These are phyloP conservation scores for Alexandromys fortis DNA, from an alignment of 2,113 vertebrate species.

Conservation along the genomic window DNA sequence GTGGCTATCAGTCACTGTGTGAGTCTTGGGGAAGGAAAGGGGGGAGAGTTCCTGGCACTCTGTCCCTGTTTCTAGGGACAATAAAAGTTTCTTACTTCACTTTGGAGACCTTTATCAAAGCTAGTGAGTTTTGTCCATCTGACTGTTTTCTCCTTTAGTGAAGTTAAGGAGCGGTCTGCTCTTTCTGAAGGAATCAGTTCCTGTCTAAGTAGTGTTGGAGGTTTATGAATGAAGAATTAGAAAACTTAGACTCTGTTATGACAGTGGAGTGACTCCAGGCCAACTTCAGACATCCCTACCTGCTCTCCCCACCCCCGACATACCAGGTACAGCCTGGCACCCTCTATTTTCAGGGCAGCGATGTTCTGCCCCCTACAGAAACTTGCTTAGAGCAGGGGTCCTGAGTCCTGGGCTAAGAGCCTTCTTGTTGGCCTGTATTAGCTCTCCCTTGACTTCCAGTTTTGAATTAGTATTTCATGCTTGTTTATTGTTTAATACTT, in stretches of 20 bases:
- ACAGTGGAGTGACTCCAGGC: not conserved
- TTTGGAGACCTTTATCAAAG: constrained; percentile 39
- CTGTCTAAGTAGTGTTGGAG: not conserved
- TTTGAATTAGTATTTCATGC: not conserved
- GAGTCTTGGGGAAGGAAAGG: not conserved
- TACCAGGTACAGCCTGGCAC: not conserved
- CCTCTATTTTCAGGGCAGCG: not conserved
- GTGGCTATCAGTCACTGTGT: not conserved
- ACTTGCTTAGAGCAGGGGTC: not conserved
- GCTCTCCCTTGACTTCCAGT: not conserved
- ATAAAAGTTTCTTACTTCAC: not conserved
- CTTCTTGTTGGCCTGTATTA: not conserved
- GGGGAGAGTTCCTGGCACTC: no score
- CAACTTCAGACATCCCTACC: not conserved
- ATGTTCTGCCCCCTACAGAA: not conserved
- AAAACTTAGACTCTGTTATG: not conserved
- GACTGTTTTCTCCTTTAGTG: constrained; percentile 12
- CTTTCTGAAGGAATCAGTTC: constrained; percentile 52
- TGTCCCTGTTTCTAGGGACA: not conserved
- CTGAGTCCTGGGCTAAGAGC: not conserved
- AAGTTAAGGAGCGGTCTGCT: constrained; percentile 19
- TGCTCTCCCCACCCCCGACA: not conserved
- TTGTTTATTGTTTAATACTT: not conserved
- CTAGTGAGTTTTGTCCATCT: not conserved
- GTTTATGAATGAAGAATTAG: constrained; percentile 10